These are phyloP conservation scores for Drosophila anomalipes DNA, from an alignment of 2,888 invertebrate genomes.

Conservation along the genomic window DNA sequence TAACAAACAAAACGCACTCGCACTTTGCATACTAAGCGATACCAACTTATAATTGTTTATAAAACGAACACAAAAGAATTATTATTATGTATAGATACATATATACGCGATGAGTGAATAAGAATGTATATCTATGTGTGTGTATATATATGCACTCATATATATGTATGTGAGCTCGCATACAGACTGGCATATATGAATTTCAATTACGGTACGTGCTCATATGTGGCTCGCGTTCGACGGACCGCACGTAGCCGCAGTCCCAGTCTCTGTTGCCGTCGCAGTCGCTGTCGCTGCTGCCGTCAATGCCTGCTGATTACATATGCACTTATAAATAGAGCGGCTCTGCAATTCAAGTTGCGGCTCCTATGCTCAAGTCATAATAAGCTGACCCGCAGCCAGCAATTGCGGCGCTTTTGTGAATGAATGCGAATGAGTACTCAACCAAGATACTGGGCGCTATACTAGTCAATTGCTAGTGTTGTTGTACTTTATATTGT, in stretches of 20 bases:
- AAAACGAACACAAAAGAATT: slow-evolving; percentile 70
- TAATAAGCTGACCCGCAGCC: slow-evolving; percentile 52
- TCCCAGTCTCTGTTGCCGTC: slow-evolving; percentile 11
- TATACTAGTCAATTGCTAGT: slow-evolving; percentile 9
- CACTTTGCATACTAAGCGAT: slow-evolving; percentile 68
- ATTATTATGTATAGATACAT: slow-evolving; percentile 43
- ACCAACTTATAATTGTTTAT: slow-evolving; percentile 70
- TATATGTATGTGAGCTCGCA: slow-evolving; percentile 31
- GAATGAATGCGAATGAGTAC: slow-evolving; percentile 56
- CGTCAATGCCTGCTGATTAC: slow-evolving; percentile 56
- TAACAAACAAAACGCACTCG: slow-evolving; percentile 52
- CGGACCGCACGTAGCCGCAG: slow-evolving; percentile 65
- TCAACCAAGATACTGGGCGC: slow-evolving; percentile 5
- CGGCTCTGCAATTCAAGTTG: slow-evolving; percentile 49
- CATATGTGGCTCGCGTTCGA: slow-evolving; percentile 62
- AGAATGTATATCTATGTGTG: slow-evolving; percentile 25
- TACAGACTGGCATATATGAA: slow-evolving; percentile 70
- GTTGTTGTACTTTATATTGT: neutral
- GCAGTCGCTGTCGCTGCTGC: slow-evolving; percentile 17
- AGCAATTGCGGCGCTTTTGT: slow-evolving; percentile 38
- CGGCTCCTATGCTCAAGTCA: slow-evolving; percentile 36
- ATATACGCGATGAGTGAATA: slow-evolving; percentile 42
- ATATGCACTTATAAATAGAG: slow-evolving; percentile 63
- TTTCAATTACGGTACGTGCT: slow-evolving; percentile 77
- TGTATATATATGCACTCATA: slow-evolving; percentile 13